Evolutionary conservation across 2,888 invertebrate genomes (phyloP).

Genomic region (Entomobrya proxima): DNA sequence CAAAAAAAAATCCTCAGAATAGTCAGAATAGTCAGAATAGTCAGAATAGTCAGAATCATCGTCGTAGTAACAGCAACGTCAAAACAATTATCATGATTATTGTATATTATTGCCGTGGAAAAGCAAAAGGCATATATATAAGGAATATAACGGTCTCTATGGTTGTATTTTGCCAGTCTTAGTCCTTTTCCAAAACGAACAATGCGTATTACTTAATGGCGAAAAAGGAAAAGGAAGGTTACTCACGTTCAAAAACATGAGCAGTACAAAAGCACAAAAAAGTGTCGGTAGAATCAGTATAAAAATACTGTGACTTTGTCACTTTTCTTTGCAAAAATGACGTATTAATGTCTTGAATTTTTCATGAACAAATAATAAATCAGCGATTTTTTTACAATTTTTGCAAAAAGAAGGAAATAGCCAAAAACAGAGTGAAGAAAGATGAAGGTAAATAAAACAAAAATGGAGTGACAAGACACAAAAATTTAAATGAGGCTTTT

Average conservation of each 20-base stretch:
- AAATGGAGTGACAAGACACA: background rate
- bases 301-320: constrained; percentile 6
- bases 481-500: no score
- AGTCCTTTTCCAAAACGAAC: background rate
- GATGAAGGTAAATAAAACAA: background rate
- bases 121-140: background rate
- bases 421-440: background rate
- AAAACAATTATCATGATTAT: constrained; percentile 12
- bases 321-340: background rate
- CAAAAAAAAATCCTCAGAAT: background rate
- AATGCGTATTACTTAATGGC: constrained; percentile 3
- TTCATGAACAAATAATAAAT: no score
- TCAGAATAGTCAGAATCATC: background rate
- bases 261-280: background rate
- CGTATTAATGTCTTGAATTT: no score
- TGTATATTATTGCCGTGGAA: constrained; percentile 2
- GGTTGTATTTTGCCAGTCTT: background rate
- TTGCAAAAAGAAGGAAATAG: background rate
- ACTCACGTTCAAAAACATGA: background rate
- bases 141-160: background rate
- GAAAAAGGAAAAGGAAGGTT: constrained; percentile 51
- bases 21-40: background rate
- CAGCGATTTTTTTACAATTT: background rate
- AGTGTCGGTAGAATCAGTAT: background rate
- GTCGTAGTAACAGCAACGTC: no score